Conservation (phyloP, 2,797 vertebrate species). For the Xiphorhynchus erythropygius region DNA sequence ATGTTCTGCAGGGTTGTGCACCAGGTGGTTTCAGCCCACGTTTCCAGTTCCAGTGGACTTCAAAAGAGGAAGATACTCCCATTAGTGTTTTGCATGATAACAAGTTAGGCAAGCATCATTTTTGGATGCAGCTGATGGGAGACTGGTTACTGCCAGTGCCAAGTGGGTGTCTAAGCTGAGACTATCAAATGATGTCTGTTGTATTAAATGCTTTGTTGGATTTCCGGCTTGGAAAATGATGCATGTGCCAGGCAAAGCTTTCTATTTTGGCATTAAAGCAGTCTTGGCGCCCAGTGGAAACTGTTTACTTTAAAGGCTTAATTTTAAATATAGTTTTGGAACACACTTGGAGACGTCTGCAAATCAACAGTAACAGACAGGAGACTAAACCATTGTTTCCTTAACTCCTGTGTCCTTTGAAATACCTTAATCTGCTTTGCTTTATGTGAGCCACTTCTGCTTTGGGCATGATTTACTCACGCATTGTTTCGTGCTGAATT, state of each 20-base stretch:
- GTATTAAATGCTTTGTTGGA: conserved; percentile 51
- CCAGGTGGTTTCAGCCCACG: not conserved
- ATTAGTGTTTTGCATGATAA: conserved; percentile 62
- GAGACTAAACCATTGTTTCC: not conserved
- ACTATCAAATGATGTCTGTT: conserved; percentile 62
- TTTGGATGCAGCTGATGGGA: conserved; percentile 35
- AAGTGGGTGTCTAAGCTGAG: conserved; percentile 40
- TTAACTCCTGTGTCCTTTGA: not conserved
- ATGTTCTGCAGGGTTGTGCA: not conserved
- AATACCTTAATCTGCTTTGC: not conserved
- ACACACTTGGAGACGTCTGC: conserved; percentile 16
- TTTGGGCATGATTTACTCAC: not conserved
- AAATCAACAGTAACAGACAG: conserved; percentile 1
- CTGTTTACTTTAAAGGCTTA: conserved; percentile 61
- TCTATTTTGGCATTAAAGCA: conserved; percentile 33
- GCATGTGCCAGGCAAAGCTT: conserved; percentile 47
- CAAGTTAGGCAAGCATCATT: conserved; percentile 31
- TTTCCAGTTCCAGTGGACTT: conserved; percentile 5
- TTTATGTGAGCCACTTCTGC: not conserved
- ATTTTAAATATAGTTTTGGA: conserved; percentile 53
- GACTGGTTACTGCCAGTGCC: conserved; percentile 41
- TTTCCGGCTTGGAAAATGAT: conserved; percentile 58
- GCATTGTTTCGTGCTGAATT: not conserved
- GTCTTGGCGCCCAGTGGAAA: not conserved
- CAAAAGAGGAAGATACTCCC: conserved; percentile 56